Base-by-base conservation (phyloP, 35 echinoderm and acorn worm species). In the Ophiothrix spiculata region DNA sequence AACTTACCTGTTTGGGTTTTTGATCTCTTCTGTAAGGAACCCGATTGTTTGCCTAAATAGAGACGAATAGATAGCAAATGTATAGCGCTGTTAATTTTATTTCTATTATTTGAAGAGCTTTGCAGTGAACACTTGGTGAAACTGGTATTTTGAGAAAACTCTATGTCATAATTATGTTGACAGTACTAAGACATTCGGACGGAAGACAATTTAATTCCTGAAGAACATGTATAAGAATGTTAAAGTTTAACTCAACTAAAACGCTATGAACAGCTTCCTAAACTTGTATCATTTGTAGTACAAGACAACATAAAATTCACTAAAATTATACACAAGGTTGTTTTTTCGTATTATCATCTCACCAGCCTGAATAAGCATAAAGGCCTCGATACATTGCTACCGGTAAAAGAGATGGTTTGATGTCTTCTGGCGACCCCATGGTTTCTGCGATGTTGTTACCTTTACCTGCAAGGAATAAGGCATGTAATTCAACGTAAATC, bases 21-120 rank as follows among this genome's bases (percentile, higher is more conserved):
- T 76, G 39, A 94, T 49, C 25, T 94, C 92, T 86, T 89, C 87
- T 0, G 88, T 84, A 4, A 94, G 56, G 37, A 87, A 94, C 0
- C 83, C 77, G 12, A 94, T 35, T 16, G 42, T 86, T 23, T 90
- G 78, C 92, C 92, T 94, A 49, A 39, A 77, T 60, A 8, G 15
- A 33, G 41, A 2, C 6, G 33, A 56, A 36, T 56, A 46, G 23
- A 21, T 40, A 36, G 8, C 34, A 12, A 87, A 75, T 1, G 0
- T 40, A 34, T n/a, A n/a, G 39, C 33, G 34, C 0, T 42, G 37
- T 75, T 36, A 16, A 33, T 39, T 39, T 86, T 77, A n/a, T 37
- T 54, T 54, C 21, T 54, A 11, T 11, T 11, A 54, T 54, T 21
- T 54, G 45, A 54, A n/a, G n/a, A n/a, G n/a, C n/a, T n/a, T n/a